A percentile compares a stretch with the other conserved stretches of the same genome.
Evolutionary conservation across 2,797 vertebrate species (phyloP).

Genomic region (Arnoldichthys spilopterus): DNA sequence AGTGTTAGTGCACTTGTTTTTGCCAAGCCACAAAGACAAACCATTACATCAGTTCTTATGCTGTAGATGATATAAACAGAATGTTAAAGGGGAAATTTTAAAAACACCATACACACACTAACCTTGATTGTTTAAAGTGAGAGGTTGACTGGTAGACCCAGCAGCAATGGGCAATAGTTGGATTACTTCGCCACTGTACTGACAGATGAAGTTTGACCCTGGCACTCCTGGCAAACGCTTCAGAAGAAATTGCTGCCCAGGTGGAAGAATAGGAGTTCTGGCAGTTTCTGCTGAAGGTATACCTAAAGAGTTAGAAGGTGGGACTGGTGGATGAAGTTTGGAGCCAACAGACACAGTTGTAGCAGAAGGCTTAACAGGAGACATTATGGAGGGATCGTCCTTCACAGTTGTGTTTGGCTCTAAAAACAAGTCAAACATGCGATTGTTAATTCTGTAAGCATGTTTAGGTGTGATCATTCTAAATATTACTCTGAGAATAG

Average conservation of each 20-base stretch:
- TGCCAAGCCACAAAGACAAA: not conserved
- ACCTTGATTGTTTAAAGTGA: constrained; percentile 32
- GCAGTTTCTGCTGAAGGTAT: constrained; percentile 9
- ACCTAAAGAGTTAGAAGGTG: constrained; percentile 15
- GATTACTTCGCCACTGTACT: constrained; percentile 52
- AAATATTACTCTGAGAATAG: not conserved
- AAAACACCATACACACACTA: no score
- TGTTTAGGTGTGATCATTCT: not conserved
- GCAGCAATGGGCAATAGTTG: constrained; percentile 44
- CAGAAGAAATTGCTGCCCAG: constrained; percentile 52
- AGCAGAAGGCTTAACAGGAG: not conserved
- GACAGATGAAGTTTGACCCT: constrained; percentile 46
- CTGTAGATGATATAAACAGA: not conserved
- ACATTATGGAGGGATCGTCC: not conserved
- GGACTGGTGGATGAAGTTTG: constrained; percentile 28
- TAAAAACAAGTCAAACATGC: not conserved
- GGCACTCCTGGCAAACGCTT: constrained; percentile 36
- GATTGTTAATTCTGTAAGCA: not conserved
- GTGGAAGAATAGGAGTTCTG: constrained; percentile 22
- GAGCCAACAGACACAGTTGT: constrained; percentile 11
- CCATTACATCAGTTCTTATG: not conserved
- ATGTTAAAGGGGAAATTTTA: no score
- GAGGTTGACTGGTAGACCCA: not conserved
- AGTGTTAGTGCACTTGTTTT: not conserved
- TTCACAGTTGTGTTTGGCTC: not conserved